Evolutionary conservation across 2,797 vertebrate genomes (phyloP), one percentile per base, ranked within the genome.

Genomic region (Australoheros facetus): DNA sequence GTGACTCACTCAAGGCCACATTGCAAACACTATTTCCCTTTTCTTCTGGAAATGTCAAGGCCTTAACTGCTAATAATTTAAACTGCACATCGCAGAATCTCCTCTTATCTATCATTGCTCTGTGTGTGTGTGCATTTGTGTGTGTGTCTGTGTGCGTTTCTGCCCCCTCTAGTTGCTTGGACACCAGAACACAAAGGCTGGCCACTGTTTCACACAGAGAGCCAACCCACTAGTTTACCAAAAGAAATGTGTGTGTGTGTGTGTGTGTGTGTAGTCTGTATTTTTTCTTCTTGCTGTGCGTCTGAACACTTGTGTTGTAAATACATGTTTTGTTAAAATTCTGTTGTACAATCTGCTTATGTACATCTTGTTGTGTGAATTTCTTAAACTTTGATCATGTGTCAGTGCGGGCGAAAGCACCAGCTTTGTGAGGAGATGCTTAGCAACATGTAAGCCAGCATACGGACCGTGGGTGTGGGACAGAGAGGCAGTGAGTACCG

Each of bases 381-480:
- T 23, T 30, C 14, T 14, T 3, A 48, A 57, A 45, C 26, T 28
- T 71, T 55, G 8, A 17, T 10, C 48, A 14, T 26, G 51, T 66
- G 55, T 74, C 34, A n/a, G 75, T 51, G 72, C 8, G 10, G 42
- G 34, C 62, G 32, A 71, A 21, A 16, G 66, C 17, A 72, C 34
- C 54, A 54, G 30, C 45, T 37, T 48, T 5, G 28, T 32, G 56
- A 64, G 75, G 71, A 70, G 86, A 75, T 2, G 56, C 76, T 81
- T 70, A 76, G 87, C 73, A 62, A 83, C 87, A 73, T 83, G 82
- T 57, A 75, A 8, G 60, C 70, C 77, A 88, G 70, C 93, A 92
- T 91, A 90, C 51, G 88, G 85, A 73, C 73, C 87, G 92, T 93
- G 90, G 88, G 93, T 69, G 89, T 77, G 75, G 83, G 71, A 85